These are phyloP conservation scores for Eurytoma californica DNA, from an alignment of 2,888 invertebrate species.

Conservation along the genomic window DNA sequence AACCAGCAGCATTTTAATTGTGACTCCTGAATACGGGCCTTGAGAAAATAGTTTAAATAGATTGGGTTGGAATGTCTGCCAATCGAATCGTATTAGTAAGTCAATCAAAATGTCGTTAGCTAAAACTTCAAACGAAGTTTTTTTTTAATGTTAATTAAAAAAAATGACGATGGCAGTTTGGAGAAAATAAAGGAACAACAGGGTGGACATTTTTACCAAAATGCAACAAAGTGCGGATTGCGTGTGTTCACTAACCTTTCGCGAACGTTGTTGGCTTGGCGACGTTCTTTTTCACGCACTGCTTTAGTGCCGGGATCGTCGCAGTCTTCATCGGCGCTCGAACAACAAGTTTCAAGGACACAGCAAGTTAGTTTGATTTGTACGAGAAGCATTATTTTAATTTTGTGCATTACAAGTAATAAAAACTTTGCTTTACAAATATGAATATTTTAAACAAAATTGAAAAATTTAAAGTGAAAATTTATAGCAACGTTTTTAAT, in stretches of 20 bases:
- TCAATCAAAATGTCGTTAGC: not conserved
- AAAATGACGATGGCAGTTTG: slow-evolving; percentile 27
- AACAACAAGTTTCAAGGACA: slow-evolving; percentile 80
- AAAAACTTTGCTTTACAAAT: slow-evolving; percentile 7
- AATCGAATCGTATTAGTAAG: slow-evolving; percentile 16
- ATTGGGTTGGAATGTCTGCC: slow-evolving; percentile 27
- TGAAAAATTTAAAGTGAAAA: no score
- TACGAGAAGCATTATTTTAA: slow-evolving; percentile 3
- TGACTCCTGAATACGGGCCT: slow-evolving; percentile 77
- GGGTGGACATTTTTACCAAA: slow-evolving; percentile 57
- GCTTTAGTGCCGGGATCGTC: slow-evolving; percentile 92
- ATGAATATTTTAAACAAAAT: not conserved
- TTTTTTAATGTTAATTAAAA: slow-evolving; percentile 1
- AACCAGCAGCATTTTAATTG: slow-evolving; percentile 72
- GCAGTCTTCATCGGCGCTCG: slow-evolving; percentile 89
- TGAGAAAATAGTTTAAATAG: slow-evolving; percentile 48
- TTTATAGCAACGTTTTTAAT: not conserved
- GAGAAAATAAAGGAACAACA: slow-evolving; percentile 3
- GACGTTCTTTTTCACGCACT: slow-evolving; percentile 94
- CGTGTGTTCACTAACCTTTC: slow-evolving; percentile 88
- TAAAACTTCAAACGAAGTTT: not conserved
- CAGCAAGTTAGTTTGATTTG: slow-evolving; percentile 68
- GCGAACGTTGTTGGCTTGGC: slow-evolving; percentile 98
- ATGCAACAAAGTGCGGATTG: slow-evolving; percentile 70
- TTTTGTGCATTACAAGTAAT: not conserved